Evolutionary conservation across 2,113 vertebrate species (phyloP), one percentile per base, ranked within the genome.

Genomic region (Anarrhichthys ocellatus): DNA sequence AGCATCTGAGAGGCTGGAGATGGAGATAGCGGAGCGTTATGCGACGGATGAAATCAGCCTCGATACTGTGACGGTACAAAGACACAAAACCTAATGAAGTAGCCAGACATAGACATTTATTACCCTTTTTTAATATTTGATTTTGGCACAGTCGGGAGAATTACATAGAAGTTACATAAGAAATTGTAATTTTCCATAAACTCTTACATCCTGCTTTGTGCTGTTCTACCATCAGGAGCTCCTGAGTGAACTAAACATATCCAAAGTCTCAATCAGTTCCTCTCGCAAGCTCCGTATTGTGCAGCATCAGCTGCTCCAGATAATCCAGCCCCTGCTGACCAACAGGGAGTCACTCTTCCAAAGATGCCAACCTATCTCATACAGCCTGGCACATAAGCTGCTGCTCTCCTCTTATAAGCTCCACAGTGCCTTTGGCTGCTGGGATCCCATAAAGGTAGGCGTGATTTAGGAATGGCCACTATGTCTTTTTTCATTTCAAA

Each of bases 331-430:
- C 5, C 83, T 99, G 54, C 61, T 96, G 85, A 94, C 95, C 82
- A 96, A 97, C 87, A 96, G 98, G 78, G 95, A 87, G 50, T 97
- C 97, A 62, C 94, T 99, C 75, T 98, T 99, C 92, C 97, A 97
- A 87, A 95, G 94, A 85, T 97, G 97, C 87, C 96, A 95, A 74
- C 94, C 96, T 24, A 77, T 99, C 84, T 87, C 94, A 72, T 76
- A 85, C 70, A 79, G 61, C 22, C 91, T 97, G 78, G 97, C 97
- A 61, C 90, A 93, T 11, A 97, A 95, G 87, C 94, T 99, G 91
- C 85, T 99, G 4, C 4, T 27, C 71, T 93, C 84, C 32, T 96
- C 95, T 29, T 98, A 97, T 66, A 99, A 97, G 91, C 89, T 93
- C 54, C 89, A 91, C 83, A 99, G 98, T 81, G 87, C 94, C 44